Percentiles rank a stretch among this genome's conserved stretches.
These are phyloP conservation scores for Azorinus chamasolen DNA, from an alignment of 2,888 invertebrate species.

Conservation along the genomic window DNA sequence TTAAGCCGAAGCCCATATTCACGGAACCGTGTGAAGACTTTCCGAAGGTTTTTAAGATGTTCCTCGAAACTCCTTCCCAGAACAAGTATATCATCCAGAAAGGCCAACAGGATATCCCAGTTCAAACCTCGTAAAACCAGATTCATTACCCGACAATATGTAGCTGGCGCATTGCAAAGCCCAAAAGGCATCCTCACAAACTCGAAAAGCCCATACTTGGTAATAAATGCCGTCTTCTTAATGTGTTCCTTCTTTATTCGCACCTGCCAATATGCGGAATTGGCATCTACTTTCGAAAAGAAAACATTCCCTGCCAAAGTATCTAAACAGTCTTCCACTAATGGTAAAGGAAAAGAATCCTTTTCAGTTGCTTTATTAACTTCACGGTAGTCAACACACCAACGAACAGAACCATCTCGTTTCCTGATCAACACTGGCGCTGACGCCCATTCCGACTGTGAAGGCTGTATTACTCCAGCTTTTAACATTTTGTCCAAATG, in stretches of 20 bases:
- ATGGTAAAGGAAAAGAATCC: constrained; percentile 53
- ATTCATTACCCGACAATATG: constrained; percentile 42
- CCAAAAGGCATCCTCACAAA: constrained; percentile 25
- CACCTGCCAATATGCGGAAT: constrained; percentile 54
- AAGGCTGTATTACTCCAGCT: constrained; percentile 45
- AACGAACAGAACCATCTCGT: constrained; percentile 48
- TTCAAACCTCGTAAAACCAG: constrained; percentile 46
- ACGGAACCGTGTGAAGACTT: no score
- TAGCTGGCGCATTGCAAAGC: constrained; percentile 23
- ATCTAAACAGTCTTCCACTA: constrained; percentile 59
- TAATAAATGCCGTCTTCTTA: constrained; percentile 29
- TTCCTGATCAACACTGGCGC: constrained; percentile 55
- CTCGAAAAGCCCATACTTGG: constrained; percentile 25
- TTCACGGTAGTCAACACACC: constrained; percentile 54
- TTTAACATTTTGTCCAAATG: constrained; percentile 47
- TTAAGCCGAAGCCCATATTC: no score
- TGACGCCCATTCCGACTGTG: constrained; percentile 51
- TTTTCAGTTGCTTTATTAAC: constrained; percentile 48
- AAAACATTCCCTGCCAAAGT: constrained; percentile 47
- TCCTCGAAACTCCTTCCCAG: constrained; percentile 31
- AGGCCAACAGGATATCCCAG: constrained; percentile 43
- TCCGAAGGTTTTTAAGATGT: no score
- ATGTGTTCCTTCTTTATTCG: constrained; percentile 41
- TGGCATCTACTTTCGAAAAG: constrained; percentile 57
- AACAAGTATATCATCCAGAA: constrained; percentile 59